Percentiles rank a stretch among this genome's conserved stretches.
phyloP scores from a whole-genome alignment of 1,140 invertebrate species.

The Lasioglossum baleicum region DNA sequence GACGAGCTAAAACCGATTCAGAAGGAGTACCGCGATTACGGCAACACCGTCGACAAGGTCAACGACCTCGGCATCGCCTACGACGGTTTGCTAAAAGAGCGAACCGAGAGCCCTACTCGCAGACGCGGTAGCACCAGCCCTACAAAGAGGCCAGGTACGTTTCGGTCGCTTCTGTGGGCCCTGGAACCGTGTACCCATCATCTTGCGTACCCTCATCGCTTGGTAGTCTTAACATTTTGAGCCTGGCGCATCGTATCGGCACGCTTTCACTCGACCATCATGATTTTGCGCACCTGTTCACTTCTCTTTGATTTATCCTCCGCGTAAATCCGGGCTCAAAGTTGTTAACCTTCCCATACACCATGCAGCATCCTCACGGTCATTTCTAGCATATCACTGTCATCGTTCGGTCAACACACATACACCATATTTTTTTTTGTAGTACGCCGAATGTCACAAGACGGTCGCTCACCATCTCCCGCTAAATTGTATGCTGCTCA shows the following conservation, averaged over 20 bases:
- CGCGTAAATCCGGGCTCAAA: too few relatives aligned
- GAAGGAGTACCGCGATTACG: constrained; percentile 94
- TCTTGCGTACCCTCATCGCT: not conserved
- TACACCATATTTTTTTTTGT: constrained; percentile 73
- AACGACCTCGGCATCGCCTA: constrained; percentile 93
- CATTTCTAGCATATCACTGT: constrained; percentile 10
- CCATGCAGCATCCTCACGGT: not conserved
- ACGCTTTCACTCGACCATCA: not conserved
- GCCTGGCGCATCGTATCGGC: not conserved
- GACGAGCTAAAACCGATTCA: constrained; percentile 93
- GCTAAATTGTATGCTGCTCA: constrained; percentile 84
- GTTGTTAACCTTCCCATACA: too few relatives aligned
- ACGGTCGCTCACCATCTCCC: constrained; percentile 90
- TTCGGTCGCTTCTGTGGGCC: not conserved
- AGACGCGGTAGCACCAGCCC: constrained; percentile 85
- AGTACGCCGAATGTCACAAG: constrained; percentile 85
- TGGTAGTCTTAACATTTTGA: not conserved
- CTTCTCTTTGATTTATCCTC: not conserved
- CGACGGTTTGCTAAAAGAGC: constrained; percentile 88
- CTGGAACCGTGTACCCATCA: not conserved
- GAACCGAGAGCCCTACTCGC: constrained; percentile 87
- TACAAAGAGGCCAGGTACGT: constrained; percentile 84
- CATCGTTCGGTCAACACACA: constrained; percentile 31
- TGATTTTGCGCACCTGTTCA: not conserved
- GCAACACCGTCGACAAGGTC: constrained; percentile 92